Evolutionary conservation across 2,113 vertebrate genomes (phyloP).

Genomic region (Azemiops feae): DNA sequence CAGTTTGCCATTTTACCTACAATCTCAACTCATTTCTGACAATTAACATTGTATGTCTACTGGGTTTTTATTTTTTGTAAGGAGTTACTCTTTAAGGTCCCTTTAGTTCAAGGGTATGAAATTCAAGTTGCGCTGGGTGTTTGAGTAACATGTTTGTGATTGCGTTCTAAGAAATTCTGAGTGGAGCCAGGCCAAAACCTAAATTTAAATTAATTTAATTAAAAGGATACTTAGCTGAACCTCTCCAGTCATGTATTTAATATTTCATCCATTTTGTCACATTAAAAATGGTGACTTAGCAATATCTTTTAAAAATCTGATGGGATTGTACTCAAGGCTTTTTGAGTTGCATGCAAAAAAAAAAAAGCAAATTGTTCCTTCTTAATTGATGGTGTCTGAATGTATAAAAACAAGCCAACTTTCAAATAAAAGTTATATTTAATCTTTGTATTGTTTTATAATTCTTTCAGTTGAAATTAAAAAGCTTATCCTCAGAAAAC

Average conservation of each 20-base stretch:
- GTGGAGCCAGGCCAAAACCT: neutral
- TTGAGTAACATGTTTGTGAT: neutral
- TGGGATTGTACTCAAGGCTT: neutral
- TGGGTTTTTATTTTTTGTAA: neutral
- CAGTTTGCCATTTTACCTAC: neutral
- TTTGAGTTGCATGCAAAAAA: neutral
- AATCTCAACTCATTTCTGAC: neutral
- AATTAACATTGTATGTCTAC: neutral
- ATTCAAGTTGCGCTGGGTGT: neutral
- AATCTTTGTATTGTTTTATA: neutral
- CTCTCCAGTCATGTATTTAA: neutral
- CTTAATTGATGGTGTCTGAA: conserved; percentile 36
- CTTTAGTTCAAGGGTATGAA: neutral
- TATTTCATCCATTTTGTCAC: neutral
- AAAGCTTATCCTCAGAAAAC: neutral
- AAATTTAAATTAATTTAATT: neutral
- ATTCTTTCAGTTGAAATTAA: neutral
- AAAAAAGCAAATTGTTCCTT: conserved; percentile 35
- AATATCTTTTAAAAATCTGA: neutral
- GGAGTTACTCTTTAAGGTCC: neutral
- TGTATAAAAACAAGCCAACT: neutral
- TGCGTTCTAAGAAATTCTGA: neutral
- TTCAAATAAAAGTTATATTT: conserved; percentile 22
- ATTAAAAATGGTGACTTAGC: neutral
- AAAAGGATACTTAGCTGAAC: neutral